These are phyloP conservation scores for Drosophila borealis DNA, from an alignment of 2,888 invertebrate species.

Conservation along the genomic window DNA sequence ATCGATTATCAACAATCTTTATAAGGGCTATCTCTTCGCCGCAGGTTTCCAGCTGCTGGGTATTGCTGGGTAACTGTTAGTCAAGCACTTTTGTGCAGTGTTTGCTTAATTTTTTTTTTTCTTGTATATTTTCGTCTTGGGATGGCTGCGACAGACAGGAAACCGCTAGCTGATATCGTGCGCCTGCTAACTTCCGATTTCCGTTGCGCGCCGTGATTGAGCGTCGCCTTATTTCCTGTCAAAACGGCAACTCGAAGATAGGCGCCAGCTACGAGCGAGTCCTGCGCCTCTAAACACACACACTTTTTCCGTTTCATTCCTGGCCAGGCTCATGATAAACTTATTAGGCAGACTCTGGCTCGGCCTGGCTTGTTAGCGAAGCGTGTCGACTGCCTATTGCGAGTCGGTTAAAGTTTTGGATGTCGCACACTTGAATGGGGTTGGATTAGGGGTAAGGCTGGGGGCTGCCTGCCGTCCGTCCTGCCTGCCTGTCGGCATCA, in stretches of 20 bases:
- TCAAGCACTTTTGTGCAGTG: background rate
- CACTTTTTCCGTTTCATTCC: slow-evolving; percentile 18
- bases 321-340: slow-evolving; percentile 63
- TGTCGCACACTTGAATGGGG: slow-evolving; percentile 36
- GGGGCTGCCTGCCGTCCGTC: too few species aligned
- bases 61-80: background rate
- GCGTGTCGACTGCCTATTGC: slow-evolving; percentile 66
- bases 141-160: slow-evolving; percentile 52
- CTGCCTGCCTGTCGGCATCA: slow-evolving; percentile 68
- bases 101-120: slow-evolving; percentile 9
- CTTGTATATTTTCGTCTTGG: slow-evolving; percentile 7
- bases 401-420: slow-evolving; percentile 63
- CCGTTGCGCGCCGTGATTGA: slow-evolving; percentile 72
- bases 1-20: background rate
- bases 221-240: slow-evolving; percentile 75
- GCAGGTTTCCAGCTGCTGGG: background rate
- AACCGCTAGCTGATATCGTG: slow-evolving; percentile 73
- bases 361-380: slow-evolving; percentile 58
- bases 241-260: slow-evolving; percentile 51
- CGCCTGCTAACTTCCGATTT: slow-evolving; percentile 79
- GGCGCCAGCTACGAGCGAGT: slow-evolving; percentile 42
- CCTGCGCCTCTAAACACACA: slow-evolving; percentile 5
- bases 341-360: slow-evolving; percentile 56
- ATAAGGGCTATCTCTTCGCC: background rate
- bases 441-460: background rate